These are phyloP conservation scores for Cephus runcator DNA, from an alignment of 2,888 invertebrate genomes.

Conservation along the genomic window DNA sequence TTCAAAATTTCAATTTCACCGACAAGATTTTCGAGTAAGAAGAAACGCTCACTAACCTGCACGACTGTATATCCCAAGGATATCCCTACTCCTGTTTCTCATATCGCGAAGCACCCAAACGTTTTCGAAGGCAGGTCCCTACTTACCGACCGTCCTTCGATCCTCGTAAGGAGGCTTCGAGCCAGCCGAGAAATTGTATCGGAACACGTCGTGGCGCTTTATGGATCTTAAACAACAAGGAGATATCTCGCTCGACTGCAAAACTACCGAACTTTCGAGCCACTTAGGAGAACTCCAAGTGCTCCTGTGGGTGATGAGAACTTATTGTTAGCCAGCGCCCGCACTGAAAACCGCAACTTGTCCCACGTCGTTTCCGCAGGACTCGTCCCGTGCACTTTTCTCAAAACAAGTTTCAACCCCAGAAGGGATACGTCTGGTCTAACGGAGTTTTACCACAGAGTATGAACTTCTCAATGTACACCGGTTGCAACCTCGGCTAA, in stretches of 20 bases:
- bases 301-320: slow-evolving; percentile 34
- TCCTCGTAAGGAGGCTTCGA: not conserved
- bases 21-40: not conserved
- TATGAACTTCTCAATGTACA: not conserved
- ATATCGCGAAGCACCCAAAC: not conserved
- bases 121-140: not conserved
- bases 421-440: not conserved
- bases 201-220: slow-evolving; percentile 1
- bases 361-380: slow-evolving; percentile 10
- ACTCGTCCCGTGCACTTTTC: slow-evolving; percentile 3
- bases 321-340: slow-evolving; percentile 33
- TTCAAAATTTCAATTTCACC: not conserved
- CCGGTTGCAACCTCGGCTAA: not conserved
- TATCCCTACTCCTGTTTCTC: not conserved
- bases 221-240: slow-evolving; percentile 28
- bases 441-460: not conserved
- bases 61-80: not conserved
- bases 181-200: not conserved
- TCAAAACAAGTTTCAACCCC: not conserved
- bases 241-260: slow-evolving; percentile 12
- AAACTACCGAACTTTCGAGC: slow-evolving; percentile 33
- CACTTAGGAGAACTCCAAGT: slow-evolving; percentile 32
- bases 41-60: not conserved
- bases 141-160: not conserved
- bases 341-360: slow-evolving; percentile 16